Evolutionary conservation across 2,888 invertebrate species (phyloP), one percentile per base, ranked within the genome.

Genomic region (Julus scanicus): DNA sequence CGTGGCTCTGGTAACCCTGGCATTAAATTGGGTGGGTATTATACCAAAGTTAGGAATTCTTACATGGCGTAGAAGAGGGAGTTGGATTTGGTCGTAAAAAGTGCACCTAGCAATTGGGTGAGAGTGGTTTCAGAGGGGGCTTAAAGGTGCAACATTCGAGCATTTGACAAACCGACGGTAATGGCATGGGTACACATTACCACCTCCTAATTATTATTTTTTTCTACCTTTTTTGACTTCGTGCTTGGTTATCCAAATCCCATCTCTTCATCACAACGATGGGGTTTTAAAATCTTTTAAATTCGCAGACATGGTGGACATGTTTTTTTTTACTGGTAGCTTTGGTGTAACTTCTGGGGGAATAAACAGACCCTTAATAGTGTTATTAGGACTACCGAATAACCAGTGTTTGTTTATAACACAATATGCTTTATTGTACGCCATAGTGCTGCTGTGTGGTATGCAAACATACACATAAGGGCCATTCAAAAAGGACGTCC

Each of bases 111-210:
- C 80, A 80, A 80, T 80, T 80, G 80, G 37, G 37, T 80, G 80
- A 80, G 80, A 80, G 80, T 80, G 80, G 80, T 80, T 80, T 13
- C 1, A 44, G 44, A 44, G 8, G 15, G 5, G 80, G 80, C 37
- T 37, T 39, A 39, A 80, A 80, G 80, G 80, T 80, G 80, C 80
- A 80, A 80, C 80, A 37, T 80, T 80, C 80, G 80, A 80, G 80
- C 80, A 39, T 80, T 80, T 80, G 80, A 80, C 80, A 80, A 80
- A 80, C 80, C 80, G 80, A 80, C 37, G 80, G 80, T 80, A 80
- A 80, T 80, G 80, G 80, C 80, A 13, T 80, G 80, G 80, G 80
- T 80, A 80, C 80, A 80, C 80, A 80, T 80, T 80, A 80, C 80
- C 80, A 80, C 80, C 80, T 80, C 80, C 29, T 39, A 80, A 80